A percentile compares a stretch with the other conserved stretches of the same genome.
Conservation (phyloP, 2,797 vertebrate species). For the Vireo griseus region DNA sequence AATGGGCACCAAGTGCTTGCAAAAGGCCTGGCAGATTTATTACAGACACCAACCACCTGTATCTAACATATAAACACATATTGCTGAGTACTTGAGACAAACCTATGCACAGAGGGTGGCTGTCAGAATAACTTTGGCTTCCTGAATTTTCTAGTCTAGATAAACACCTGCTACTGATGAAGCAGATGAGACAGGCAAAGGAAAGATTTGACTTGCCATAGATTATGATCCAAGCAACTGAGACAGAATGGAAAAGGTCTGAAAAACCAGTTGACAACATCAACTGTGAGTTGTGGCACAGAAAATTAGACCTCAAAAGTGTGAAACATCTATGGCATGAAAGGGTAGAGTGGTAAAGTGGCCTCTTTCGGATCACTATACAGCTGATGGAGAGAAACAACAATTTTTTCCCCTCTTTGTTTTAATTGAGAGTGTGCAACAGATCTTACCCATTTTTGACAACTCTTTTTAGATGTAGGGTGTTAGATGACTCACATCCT, state of each 20-base stretch:
- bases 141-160: not conserved
- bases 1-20: not conserved
- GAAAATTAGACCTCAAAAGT: not conserved
- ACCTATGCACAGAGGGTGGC: not conserved
- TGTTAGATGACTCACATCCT: not conserved
- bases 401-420: fast-evolving
- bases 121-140: not conserved
- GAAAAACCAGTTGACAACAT: not conserved
- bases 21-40: not conserved
- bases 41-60: not conserved
- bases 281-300: not conserved
- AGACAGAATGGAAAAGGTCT: not conserved
- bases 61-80: not conserved
- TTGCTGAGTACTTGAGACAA: not conserved
- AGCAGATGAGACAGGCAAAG: not conserved
- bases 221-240: not conserved
- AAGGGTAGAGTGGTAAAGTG: not conserved
- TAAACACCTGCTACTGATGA: not conserved
- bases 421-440: not conserved
- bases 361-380: not conserved
- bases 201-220: not conserved
- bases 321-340: not conserved
- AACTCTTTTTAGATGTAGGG: not conserved
- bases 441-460: not conserved
- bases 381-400: not conserved